Percentiles rank a stretch among this genome's conserved stretches.
Evolutionary conservation across 2,888 invertebrate genomes (phyloP).

Genomic region (Cordilura impudica): DNA sequence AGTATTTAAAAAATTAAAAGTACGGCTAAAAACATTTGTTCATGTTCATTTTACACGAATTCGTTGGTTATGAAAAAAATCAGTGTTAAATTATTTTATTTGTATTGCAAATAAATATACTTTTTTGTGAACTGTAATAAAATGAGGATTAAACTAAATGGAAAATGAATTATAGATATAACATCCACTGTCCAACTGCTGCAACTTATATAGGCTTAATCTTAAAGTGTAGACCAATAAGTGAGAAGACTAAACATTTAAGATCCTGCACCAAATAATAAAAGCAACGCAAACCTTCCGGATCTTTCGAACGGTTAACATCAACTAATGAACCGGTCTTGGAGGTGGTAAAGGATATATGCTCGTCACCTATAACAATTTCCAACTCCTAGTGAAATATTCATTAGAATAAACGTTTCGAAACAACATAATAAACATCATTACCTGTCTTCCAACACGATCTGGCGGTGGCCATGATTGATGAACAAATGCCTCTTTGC

Average conservation of each 20-base stretch:
- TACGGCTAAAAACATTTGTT: too few species aligned
- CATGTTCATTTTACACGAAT: too few species aligned
- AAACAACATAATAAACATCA: neutral
- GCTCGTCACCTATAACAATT: slow-evolving; percentile 99
- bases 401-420: too few species aligned
- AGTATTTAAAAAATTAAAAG: too few species aligned
- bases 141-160: slow-evolving; percentile 50
- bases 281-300: slow-evolving; percentile 97
- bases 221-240: slow-evolving; percentile 99
- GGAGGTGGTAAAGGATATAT: slow-evolving; percentile 99
- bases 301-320: slow-evolving; percentile 98
- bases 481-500: slow-evolving; percentile 98
- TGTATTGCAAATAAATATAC: slow-evolving; percentile 27
- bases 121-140: slow-evolving; percentile 14
- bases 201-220: slow-evolving; percentile 97
- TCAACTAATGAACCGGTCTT: slow-evolving; percentile 99
- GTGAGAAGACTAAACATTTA: slow-evolving; percentile 98
- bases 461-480: slow-evolving; percentile 95
- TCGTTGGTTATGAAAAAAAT: too few species aligned
- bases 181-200: slow-evolving; percentile 27
- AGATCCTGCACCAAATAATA: slow-evolving; percentile 99
- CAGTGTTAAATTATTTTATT: slow-evolving; percentile 45
- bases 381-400: slow-evolving; percentile 98
- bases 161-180: slow-evolving; percentile 45
- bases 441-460: slow-evolving; percentile 87